A percentile compares a stretch with the other conserved stretches of the same genome.
phyloP scores from a whole-genome alignment of 2,113 vertebrate species.

The Meriones unguiculatus region DNA sequence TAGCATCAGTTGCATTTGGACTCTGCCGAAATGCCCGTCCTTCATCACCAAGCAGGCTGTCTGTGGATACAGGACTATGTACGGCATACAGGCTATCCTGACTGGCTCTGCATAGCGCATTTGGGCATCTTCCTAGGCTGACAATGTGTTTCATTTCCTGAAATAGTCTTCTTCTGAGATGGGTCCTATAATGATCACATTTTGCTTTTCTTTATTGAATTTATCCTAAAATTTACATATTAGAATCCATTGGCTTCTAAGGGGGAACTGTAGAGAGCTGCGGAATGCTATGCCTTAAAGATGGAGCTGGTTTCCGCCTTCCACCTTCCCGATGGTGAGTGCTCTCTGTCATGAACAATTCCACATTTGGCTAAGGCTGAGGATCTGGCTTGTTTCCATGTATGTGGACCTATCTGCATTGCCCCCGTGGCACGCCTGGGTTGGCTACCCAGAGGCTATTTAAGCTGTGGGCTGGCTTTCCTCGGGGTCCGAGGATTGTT shows the following conservation, averaged over 20 bases:
- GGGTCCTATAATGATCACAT: neutral
- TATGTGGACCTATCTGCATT: too few species aligned
- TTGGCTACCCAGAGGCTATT: too few species aligned
- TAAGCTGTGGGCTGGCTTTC: too few species aligned
- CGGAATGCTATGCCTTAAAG: too few species aligned
- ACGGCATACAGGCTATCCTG: neutral
- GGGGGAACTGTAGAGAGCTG: too few species aligned
- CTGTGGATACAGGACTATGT: neutral
- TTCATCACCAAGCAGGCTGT: neutral
- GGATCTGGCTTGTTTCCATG: too few species aligned
- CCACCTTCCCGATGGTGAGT: too few species aligned
- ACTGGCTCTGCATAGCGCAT: neutral
- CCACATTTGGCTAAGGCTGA: too few species aligned
- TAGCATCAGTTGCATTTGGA: neutral
- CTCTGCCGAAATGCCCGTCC: neutral
- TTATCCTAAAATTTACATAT: neutral
- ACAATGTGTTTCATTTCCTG: neutral
- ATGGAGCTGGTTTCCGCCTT: too few species aligned
- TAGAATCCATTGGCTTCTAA: constrained; percentile 39
- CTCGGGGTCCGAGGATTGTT: too few species aligned
- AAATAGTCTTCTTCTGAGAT: neutral
- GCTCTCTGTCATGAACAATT: too few species aligned
- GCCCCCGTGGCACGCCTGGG: too few species aligned
- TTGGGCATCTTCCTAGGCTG: neutral
- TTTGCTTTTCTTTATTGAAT: neutral